Base-by-base conservation (phyloP, 2,888 invertebrate species). In the Spialia ferax region DNA sequence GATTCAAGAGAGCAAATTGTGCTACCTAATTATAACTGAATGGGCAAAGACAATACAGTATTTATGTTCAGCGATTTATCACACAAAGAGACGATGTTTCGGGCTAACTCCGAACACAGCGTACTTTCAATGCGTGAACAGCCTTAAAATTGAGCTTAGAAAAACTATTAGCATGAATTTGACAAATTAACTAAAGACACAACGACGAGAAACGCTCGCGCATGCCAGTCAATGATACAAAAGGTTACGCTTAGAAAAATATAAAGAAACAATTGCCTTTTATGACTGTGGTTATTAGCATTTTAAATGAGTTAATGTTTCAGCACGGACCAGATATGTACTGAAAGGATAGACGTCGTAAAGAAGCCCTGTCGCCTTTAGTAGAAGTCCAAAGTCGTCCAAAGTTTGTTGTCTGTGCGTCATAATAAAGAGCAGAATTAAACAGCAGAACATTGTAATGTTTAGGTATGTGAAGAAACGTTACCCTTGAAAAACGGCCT, bases 11-110 rank as follows among this genome's bases (percentile, higher is more conserved):
- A 88, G 86, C 86, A 85, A 91, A 93, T 93, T 90, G 88, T 91
- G 93, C 93, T 93, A 93, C 93, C 93, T 92, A 89, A 93, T 93
- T 91, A 92, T 76, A 88, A 83, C 77, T 85, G 87, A 92, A 93
- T 89, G 83, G 80, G 76, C 76, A 83, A 83, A 91, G 86, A 93
- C 93, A 93, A 93, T 89, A 83, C 77, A 77, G 86, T 93, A 93
- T 93, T 93, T 93, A 93, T 93, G 93, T 90, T 90, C 89, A 84
- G 79, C 87, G 74, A 93, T 93, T 92, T 91, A 86, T 93, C 89
- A 89, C 80, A 93, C 93, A 93, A 93, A 86, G 89, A 79, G 69
- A 73, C 85, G 83, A 89, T 90, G 92, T 90, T 88, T 88, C 89
- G 89, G 88, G 77, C 84, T 80, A 78, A 80, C 75, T 71, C 71